Conservation (phyloP, 2,797 vertebrate genomes). For the Scarus forsteni region DNA sequence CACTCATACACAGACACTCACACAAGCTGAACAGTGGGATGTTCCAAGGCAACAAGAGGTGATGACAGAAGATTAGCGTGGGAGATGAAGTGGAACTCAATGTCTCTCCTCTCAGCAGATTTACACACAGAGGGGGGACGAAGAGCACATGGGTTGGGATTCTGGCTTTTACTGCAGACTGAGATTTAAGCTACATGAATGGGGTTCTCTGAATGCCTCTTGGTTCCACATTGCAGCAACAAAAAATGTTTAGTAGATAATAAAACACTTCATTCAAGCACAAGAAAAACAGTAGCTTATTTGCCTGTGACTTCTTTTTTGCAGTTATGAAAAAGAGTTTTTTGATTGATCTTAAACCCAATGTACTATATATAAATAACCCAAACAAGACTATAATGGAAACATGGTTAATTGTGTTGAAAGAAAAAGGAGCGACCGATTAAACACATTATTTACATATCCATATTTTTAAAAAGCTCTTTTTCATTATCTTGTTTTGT, state of each 20-base stretch:
- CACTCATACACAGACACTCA: neutral
- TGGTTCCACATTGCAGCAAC: neutral
- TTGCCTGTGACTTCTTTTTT: no score
- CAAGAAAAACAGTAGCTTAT: neutral
- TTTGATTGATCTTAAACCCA: neutral
- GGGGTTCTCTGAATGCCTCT: neutral
- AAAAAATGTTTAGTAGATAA: neutral
- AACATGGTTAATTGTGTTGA: neutral
- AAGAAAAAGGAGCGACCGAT: no score
- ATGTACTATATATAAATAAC: neutral
- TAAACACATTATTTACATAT: no score
- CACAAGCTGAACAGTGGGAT: neutral
- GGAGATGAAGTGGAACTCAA: slow-evolving; percentile 31
- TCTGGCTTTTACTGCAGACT: neutral
- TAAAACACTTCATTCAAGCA: neutral
- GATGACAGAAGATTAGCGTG: slow-evolving; percentile 31
- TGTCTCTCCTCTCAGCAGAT: slow-evolving; percentile 19
- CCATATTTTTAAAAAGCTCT: no score
- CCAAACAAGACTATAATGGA: neutral
- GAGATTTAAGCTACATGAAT: slow-evolving; percentile 5
- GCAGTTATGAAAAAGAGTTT: neutral
- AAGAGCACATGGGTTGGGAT: neutral
- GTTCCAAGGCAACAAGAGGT: slow-evolving; percentile 21
- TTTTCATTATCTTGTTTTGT: no score
- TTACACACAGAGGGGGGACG: neutral